Conservation (phyloP, 1,140 invertebrate genomes). For the Adoxophyes honmai region DNA sequence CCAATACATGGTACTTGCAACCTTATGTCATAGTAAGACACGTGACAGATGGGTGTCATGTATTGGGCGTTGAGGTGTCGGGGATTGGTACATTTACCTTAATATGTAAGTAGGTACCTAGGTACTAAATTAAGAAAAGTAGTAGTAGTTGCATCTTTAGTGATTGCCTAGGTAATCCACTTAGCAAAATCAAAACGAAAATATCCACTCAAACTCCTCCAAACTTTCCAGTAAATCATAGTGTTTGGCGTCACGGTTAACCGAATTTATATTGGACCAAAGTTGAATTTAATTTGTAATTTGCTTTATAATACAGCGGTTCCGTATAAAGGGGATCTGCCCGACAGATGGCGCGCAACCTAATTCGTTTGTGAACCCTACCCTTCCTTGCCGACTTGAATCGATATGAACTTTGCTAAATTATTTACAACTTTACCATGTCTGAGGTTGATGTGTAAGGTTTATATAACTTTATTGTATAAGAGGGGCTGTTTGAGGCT, state of each 20-base stretch:
- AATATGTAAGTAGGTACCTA: too few relatives aligned
- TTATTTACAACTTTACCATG: constrained; percentile 10
- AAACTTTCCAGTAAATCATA: neutral
- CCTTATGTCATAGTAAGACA: too few relatives aligned
- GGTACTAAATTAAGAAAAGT: too few relatives aligned
- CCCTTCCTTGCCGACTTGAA: neutral
- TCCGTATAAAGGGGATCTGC: neutral
- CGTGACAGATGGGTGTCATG: too few relatives aligned
- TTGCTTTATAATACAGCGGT: constrained; percentile 10
- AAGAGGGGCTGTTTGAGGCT: too few relatives aligned
- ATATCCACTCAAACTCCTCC: too few relatives aligned
- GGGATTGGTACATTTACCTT: too few relatives aligned
- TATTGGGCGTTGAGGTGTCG: too few relatives aligned
- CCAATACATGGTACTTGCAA: too few relatives aligned
- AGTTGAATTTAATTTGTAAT: constrained; percentile 1
- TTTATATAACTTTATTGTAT: neutral
- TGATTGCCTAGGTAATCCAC: too few relatives aligned
- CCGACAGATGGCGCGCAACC: constrained; percentile 6
- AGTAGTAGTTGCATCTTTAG: too few relatives aligned
- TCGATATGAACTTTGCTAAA: constrained; percentile 14
- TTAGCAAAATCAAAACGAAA: too few relatives aligned
- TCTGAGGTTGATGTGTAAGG: neutral
- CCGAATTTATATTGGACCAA: constrained; percentile 3
- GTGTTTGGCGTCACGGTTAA: neutral
- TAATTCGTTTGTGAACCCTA: constrained; percentile 10